Base-by-base conservation (phyloP, 1,140 invertebrate species). In the Carposina sasakii region DNA sequence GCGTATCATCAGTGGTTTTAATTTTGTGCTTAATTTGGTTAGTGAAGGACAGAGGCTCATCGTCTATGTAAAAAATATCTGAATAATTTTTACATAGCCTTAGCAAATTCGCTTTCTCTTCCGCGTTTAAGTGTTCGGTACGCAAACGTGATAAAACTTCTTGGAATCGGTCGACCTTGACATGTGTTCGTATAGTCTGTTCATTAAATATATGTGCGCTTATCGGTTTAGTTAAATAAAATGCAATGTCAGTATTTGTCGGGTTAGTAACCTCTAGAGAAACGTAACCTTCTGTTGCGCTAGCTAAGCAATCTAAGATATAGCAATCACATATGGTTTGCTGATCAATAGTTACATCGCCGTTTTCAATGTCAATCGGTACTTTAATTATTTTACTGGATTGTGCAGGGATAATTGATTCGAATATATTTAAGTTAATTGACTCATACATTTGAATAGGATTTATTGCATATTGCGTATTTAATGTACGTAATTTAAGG, bases 1-100 rank as follows among this genome's bases (percentile, higher is more conserved):
- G 56, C 0, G 26, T 3, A 0, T 56, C 49, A 52, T 65, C 48
- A 12, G 36, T 55, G 1, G 55, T 59, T 12, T 24, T 13, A 15
- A 63, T 60, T 42, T 52, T 30, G 40, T 59, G 55, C 24, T 55
- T 41, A 19, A 63, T 33, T 47, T 46, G 34, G 24, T 48, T 57
- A 22, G 48, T 51, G 21, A 47, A 53, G 12, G 43, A 40, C 8
- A 53, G 28, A n/a, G 22, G 24, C 9, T 53, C 44, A 13, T 33
- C 44, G 6, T 47, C 44, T 24, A 36, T 15, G 26, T 47, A 47
- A 47, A 47, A 47, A 23, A 47, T 19, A 47, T 47, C 44, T 2
- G 44, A 6, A 16, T 47, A 47, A 23, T 37, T 9, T 2, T 10
- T 20, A 24, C 34, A 37, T 23, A 47, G 24, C 13, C 23, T 36